These are phyloP conservation scores for Actenoides hombroni DNA, from an alignment of 2,113 vertebrate genomes.

Conservation along the genomic window DNA sequence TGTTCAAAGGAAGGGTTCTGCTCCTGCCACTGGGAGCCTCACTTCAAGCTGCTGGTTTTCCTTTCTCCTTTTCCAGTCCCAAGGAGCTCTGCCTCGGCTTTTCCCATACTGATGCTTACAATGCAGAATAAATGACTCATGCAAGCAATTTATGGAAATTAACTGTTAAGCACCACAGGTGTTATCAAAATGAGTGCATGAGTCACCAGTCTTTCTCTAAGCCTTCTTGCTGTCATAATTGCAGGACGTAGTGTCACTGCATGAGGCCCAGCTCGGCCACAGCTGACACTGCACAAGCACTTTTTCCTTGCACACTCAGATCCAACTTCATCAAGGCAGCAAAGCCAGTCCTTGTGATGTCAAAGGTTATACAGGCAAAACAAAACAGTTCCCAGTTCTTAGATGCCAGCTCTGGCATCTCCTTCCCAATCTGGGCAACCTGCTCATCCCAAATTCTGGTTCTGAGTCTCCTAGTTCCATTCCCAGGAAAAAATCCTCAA, in stretches of 20 bases:
- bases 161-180: background rate
- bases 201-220: background rate
- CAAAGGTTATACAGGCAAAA: background rate
- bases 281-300: background rate
- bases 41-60: background rate
- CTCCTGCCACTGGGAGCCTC: background rate
- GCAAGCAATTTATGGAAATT: background rate
- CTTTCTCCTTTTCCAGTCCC: background rate
- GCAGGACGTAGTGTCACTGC: accelerated
- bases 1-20: background rate
- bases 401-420: background rate
- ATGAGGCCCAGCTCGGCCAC: accelerated
- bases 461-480: background rate
- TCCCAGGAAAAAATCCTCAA: background rate
- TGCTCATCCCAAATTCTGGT: accelerated
- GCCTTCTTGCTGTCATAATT: background rate
- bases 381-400: background rate
- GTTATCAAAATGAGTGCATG: background rate
- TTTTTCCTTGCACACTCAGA: background rate
- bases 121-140: background rate
- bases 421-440: background rate
- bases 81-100: background rate
- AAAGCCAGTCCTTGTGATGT: accelerated
- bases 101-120: background rate
- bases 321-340: background rate